These are phyloP conservation scores for Aphaenogaster floridana DNA, from an alignment of 1,140 invertebrate species.

Conservation along the genomic window DNA sequence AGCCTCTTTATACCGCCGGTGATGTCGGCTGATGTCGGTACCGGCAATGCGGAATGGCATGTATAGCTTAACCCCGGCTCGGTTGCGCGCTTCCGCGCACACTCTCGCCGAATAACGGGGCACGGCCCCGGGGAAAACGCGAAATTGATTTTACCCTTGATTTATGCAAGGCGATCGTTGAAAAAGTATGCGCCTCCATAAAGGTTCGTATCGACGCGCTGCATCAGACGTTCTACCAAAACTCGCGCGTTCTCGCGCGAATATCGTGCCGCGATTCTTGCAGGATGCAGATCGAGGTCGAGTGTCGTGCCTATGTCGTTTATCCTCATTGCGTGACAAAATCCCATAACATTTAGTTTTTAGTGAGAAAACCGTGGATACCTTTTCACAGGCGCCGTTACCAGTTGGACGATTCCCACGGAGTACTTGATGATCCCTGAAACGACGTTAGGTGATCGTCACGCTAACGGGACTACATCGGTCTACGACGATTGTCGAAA, in stretches of 20 bases:
- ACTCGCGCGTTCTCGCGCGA: background rate
- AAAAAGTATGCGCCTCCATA: conserved; percentile 54
- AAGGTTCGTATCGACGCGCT: conserved; percentile 33
- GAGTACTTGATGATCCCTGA: conserved; percentile 3
- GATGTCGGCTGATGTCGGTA: conserved; percentile 44
- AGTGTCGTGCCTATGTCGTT: background rate
- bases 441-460: background rate
- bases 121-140: conserved; percentile 63
- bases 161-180: conserved; percentile 71
- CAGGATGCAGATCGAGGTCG: background rate
- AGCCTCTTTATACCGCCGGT: conserved; percentile 63
- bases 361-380: background rate
- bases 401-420: conserved; percentile 16
- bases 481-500: conserved; percentile 49
- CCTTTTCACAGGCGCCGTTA: background rate
- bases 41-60: conserved; percentile 28
- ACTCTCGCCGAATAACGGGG: conserved; percentile 29
- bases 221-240: background rate
- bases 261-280: background rate
- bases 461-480: background rate
- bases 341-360: conserved; percentile 10
- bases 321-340: conserved; percentile 12
- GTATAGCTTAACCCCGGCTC: conserved; percentile 29
- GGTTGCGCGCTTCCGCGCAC: conserved; percentile 26
- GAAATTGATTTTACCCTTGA: conserved; percentile 75